Conservation (phyloP, 2,797 vertebrate genomes). For the Cygnus olor region DNA sequence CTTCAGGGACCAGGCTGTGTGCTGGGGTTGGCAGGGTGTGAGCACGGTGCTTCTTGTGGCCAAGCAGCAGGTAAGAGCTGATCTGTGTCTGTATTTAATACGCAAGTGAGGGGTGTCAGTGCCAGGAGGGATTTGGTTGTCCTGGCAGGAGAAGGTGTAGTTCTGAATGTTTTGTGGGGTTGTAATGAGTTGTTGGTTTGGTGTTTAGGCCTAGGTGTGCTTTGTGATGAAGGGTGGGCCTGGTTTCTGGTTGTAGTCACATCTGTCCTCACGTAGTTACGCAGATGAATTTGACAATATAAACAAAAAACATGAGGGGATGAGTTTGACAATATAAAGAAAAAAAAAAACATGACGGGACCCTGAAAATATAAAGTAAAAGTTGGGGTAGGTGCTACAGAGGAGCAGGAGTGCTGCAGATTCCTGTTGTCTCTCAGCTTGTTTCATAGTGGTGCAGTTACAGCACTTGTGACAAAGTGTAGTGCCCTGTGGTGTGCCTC, state of each 20-base stretch:
- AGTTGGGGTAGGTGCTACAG: background rate
- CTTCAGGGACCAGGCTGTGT: too few species aligned
- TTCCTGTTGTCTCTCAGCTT: background rate
- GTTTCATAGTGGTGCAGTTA: too few species aligned
- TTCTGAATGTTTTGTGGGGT: background rate
- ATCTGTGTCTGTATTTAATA: too few species aligned
- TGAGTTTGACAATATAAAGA: background rate
- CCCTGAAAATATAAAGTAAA: background rate
- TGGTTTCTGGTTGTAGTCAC: background rate
- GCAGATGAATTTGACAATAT: background rate
- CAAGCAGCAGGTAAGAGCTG: background rate
- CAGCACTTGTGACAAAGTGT: too few species aligned
- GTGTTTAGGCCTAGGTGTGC: background rate
- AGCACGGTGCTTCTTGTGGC: background rate
- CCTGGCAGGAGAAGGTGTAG: background rate
- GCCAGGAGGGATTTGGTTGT: fast-evolving
- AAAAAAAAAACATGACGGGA: background rate
- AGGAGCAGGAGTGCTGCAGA: background rate
- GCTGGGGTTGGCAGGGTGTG: too few species aligned
- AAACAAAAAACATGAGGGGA: background rate
- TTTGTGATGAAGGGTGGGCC: background rate
- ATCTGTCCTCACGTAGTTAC: fast-evolving
- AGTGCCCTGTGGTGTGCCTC: too few species aligned
- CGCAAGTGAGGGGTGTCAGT: background rate
- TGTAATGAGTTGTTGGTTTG: background rate